Base-by-base conservation (phyloP, 2,888 invertebrate species). In the Eulithis testata region DNA sequence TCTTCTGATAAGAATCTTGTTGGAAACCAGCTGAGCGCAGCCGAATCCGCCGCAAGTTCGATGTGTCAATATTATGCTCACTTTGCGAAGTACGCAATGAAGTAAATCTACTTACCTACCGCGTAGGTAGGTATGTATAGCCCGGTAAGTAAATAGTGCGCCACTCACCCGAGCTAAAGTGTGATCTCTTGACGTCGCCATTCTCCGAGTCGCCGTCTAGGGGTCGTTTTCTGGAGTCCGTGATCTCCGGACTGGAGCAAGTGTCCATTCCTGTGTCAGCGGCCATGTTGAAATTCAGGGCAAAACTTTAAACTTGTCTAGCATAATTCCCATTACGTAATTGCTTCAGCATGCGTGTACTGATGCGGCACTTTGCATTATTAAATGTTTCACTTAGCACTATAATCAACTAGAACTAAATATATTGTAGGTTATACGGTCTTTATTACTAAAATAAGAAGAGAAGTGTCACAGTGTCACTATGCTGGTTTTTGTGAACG, bases 211-310 rank as follows among this genome's bases (percentile, higher is more conserved):
- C 97, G 78, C 95, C 95, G 94, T 97, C 97, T 85, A 97, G 95
- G 82, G 97, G 97, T 91, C 97, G 95, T 94, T 97, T 97, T 93
- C 97, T 96, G 93, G 97, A 97, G 94, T 97, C 97, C 88, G 96
- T 95, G 93, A 96, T 97, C 95, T 97, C 97, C 93, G 97, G 97
- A 95, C 97, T 97, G 93, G 97, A 96, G 95, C 97, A 97, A 95
- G 97, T 96, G 95, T 97, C 97, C 97, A 97, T 97, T 95, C 96
- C 96, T 95, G 96, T 96, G 94, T 97, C 97, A 94, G 97, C 97
- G 95, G 97, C 97, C 97, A 97, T 97, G 94, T 96, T 96, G 95
- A 89, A 74, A 91, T 91, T 93, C 91, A 92, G 92, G 90, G 89
- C 86, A 91, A 92, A 91, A 91, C 91, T 91, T 91, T 90, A 85